Conservation (phyloP, 2,113 vertebrate genomes). For the Cebidichthys violaceus region DNA sequence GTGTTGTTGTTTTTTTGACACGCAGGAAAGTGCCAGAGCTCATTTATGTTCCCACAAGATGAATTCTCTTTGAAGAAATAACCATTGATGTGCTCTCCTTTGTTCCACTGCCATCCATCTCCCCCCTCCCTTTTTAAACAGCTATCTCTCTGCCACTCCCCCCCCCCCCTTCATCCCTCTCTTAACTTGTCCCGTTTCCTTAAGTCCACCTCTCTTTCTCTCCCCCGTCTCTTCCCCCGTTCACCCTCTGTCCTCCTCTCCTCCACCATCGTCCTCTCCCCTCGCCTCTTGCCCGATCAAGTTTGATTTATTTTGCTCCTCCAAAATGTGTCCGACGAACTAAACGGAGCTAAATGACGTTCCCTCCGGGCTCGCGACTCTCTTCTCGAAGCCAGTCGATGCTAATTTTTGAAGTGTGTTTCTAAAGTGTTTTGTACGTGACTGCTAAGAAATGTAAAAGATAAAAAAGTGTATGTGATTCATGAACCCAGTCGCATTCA, state of each 20-base stretch:
- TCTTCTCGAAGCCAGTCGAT: background rate
- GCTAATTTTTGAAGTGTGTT: constrained; percentile 9
- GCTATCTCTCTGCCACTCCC: background rate
- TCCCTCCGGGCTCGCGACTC: constrained; percentile 3
- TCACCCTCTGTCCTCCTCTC: background rate
- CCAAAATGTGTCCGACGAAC: constrained; percentile 40
- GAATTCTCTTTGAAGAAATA: constrained; percentile 60
- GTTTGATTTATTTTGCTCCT: constrained; percentile 50
- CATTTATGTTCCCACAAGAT: constrained; percentile 44
- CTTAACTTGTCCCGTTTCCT: background rate
- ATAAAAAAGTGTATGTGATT: background rate
- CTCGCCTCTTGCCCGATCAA: constrained; percentile 6
- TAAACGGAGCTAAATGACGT: constrained; percentile 34
- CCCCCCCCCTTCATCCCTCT: background rate
- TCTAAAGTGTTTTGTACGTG: background rate
- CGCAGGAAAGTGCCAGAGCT: constrained; percentile 29
- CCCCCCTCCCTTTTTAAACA: constrained; percentile 1
- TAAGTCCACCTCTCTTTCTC: background rate
- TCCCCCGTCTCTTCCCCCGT: background rate
- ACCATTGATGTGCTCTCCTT: constrained; percentile 57
- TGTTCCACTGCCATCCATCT: constrained; percentile 58
- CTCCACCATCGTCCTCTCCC: background rate
- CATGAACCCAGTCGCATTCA: background rate
- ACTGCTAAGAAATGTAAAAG: background rate
- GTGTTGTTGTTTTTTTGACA: background rate